Conservation (phyloP, 2,888 invertebrate genomes). For the Zaprionus bogoriensis region DNA sequence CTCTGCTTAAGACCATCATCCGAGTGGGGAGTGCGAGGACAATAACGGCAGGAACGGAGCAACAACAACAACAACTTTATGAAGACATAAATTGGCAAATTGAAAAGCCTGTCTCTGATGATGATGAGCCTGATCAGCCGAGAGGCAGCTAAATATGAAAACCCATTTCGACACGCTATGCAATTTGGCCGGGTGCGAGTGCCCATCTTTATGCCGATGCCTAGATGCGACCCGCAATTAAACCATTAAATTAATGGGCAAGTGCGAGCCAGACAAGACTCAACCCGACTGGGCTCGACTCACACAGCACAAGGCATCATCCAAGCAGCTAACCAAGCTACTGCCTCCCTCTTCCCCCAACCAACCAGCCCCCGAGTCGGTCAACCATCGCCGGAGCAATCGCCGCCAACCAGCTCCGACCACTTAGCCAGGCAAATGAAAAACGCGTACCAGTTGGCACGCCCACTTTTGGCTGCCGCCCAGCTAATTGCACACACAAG, state of each 20-base stretch:
- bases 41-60: constrained; percentile 4
- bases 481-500: constrained; percentile 50
- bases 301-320: too few relatives aligned
- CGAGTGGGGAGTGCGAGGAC: neutral
- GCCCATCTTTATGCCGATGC: constrained; percentile 11
- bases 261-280: constrained; percentile 44
- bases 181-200: constrained; percentile 33
- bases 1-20: constrained; percentile 14
- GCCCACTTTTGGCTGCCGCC: constrained; percentile 67
- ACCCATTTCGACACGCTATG: constrained; percentile 40
- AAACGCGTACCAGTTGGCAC: constrained; percentile 63
- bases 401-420: constrained; percentile 2
- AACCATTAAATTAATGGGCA: constrained; percentile 75
- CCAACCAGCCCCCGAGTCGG: too few relatives aligned
- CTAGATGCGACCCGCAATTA: constrained; percentile 56
- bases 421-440: constrained; percentile 59
- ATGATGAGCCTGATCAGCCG: constrained; percentile 53
- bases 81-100: constrained; percentile 76
- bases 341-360: neutral
- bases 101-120: constrained; percentile 59
- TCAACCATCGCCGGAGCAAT: neutral
- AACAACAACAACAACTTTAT: constrained; percentile 50
- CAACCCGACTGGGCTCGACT: too few relatives aligned
- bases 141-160: constrained; percentile 53
- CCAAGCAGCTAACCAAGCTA: constrained; percentile 4